phyloP scores from a whole-genome alignment of 1,140 invertebrate genomes.

The Bradynema listronoti region DNA sequence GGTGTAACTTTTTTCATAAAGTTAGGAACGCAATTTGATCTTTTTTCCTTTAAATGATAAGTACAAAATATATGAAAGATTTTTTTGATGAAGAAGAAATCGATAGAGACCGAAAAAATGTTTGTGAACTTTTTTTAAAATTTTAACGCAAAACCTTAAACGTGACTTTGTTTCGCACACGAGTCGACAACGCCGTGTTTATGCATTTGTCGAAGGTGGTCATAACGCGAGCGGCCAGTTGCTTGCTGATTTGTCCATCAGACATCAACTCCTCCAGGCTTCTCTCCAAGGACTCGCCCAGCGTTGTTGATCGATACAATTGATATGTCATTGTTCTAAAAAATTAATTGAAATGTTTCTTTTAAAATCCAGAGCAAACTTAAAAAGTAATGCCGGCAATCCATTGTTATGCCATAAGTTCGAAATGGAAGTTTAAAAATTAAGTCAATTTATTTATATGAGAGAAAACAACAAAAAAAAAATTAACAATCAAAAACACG shows the following conservation, averaged over 20 bases:
- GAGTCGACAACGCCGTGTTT: slow-evolving; percentile 78
- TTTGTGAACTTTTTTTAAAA: no score
- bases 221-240: slow-evolving; percentile 81
- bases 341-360: neutral
- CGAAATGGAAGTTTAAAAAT: no score
- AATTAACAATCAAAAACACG: slow-evolving; percentile 19
- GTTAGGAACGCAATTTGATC: no score
- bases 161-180: slow-evolving; percentile 48
- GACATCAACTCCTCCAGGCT: slow-evolving; percentile 82
- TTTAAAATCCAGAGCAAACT: neutral
- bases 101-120: no score
- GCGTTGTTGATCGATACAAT: slow-evolving; percentile 90
- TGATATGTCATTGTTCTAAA: slow-evolving; percentile 79
- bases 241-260: slow-evolving; percentile 89
- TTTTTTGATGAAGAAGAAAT: no score
- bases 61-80: no score
- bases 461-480: slow-evolving; percentile 58
- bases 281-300: slow-evolving; percentile 91
- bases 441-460: no score
- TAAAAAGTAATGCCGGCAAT: slow-evolving; percentile 6
- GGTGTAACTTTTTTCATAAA: no score
- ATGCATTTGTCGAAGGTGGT: slow-evolving; percentile 94
- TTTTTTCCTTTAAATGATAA: no score
- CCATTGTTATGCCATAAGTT: slow-evolving; percentile 13
- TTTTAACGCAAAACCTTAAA: no score